Base-by-base conservation (phyloP, 2,888 invertebrate species). In the Cryptus armator region DNA sequence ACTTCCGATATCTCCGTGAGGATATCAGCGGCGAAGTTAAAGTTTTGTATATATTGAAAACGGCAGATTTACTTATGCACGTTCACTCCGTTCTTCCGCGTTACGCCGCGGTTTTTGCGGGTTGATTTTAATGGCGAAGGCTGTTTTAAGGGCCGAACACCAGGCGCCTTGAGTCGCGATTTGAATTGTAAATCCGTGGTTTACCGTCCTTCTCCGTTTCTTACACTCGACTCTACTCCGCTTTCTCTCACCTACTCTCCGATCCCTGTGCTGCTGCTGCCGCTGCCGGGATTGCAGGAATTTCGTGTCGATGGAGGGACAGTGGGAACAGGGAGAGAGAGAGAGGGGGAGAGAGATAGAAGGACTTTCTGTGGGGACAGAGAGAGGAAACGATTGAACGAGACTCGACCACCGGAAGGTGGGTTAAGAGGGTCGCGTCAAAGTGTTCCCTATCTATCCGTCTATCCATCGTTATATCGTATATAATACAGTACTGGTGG, bases 101-200 rank as follows among this genome's bases (percentile, higher is more conserved):
- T 62, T 37, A 2, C 53, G 44, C 44, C 44, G 19, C 43, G 46
- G 62, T 44, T 72, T 59, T 59, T 44, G 62, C 44, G 71, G 66
- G 37, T 37, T 75, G 75, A 79, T 83, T 83, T 83, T 83, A 83
- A 79, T 79, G 75, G 64, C 19, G 46, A 62, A 75, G 80, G 77
- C 77, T 83, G 67, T 77, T 81, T 83, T 70, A 68, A 86, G 81
- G 84, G 86, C 66, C 83, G 70, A 81, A 70, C 77, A 56, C 51
- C 71, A 44, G 43, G 76, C 67, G 80, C 67, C 72, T 77, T 51
- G 71, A 72, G 37, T 72, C 79, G 56, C 53, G 48, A 86, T 86
- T 85, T 85, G 85, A 86, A 86, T 86, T 85, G 86, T 76, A 86
- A 86, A 86, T 86, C 43, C 59, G 53, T 43, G 59, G 67, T 71